Evolutionary conservation across 2,888 invertebrate genomes (phyloP).

Genomic region (Danaus chrysippus): DNA sequence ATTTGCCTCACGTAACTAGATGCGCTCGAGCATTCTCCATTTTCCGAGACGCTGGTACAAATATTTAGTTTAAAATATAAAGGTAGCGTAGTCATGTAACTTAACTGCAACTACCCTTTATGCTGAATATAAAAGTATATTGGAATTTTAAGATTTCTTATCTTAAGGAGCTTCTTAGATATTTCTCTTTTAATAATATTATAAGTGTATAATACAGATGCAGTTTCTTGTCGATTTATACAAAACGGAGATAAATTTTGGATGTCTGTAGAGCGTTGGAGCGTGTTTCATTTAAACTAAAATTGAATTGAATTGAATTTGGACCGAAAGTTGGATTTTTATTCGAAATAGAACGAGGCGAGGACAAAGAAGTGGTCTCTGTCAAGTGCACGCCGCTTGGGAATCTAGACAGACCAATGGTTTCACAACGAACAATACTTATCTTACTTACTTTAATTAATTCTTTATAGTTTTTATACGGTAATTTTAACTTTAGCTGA

Average conservation of each 20-base stretch:
- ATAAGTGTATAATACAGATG: neutral
- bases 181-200: neutral
- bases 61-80: constrained; percentile 20
- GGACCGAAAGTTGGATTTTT: constrained; percentile 36
- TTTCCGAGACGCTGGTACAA: constrained; percentile 23
- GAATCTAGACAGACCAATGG: constrained; percentile 56
- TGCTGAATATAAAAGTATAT: constrained; percentile 6
- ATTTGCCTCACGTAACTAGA: constrained; percentile 46
- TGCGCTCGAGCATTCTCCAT: constrained; percentile 21
- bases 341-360: constrained; percentile 51
- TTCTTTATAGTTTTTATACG: neutral
- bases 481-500: neutral
- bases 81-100: constrained; percentile 13
- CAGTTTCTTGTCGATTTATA: neutral
- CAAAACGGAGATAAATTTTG: no score
- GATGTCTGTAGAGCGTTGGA: no score
- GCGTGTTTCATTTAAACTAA: constrained; percentile 5
- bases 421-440: constrained; percentile 31
- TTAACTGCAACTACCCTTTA: constrained; percentile 7
- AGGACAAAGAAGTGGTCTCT: constrained; percentile 69
- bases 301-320: constrained; percentile 9
- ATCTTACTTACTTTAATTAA: constrained; percentile 18
- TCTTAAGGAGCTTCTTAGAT: neutral
- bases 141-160: constrained; percentile 6
- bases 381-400: constrained; percentile 66